A percentile compares a stretch with the other conserved stretches of the same genome.
These are phyloP conservation scores for Pogonocichla stellata DNA, from an alignment of 2,113 vertebrate genomes.

Conservation along the genomic window DNA sequence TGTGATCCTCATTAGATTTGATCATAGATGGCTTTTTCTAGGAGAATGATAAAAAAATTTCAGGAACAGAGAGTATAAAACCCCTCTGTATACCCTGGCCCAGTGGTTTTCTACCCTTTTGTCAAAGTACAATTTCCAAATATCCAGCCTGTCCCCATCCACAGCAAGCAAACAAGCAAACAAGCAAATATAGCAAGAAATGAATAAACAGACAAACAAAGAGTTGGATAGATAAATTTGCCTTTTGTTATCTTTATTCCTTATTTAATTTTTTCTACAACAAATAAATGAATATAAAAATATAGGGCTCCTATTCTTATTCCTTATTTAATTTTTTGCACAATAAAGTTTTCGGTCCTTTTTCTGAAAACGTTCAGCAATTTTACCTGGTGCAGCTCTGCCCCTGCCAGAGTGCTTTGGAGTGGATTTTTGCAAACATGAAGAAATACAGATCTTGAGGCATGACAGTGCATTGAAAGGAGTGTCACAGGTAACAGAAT, in stretches of 20 bases:
- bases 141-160: fast-evolving
- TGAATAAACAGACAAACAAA: fast-evolving
- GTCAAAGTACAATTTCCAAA: neutral
- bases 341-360: neutral
- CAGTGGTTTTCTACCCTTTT: neutral
- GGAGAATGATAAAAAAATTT: neutral
- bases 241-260: neutral
- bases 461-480: neutral
- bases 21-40: neutral
- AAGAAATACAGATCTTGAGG: neutral
- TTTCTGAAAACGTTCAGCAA: neutral
- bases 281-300: neutral
- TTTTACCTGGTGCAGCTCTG: neutral
- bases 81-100: fast-evolving
- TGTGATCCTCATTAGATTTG: neutral
- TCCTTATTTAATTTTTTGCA: neutral
- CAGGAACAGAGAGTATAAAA: neutral
- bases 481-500: neutral
- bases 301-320: neutral
- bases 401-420: neutral
- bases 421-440: neutral
- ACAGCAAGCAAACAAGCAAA: fast-evolving
- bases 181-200: fast-evolving
- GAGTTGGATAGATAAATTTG: fast-evolving
- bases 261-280: neutral